Evolutionary conservation across 2,113 vertebrate species (phyloP).

Genomic region (Neotragus pygmaeus): DNA sequence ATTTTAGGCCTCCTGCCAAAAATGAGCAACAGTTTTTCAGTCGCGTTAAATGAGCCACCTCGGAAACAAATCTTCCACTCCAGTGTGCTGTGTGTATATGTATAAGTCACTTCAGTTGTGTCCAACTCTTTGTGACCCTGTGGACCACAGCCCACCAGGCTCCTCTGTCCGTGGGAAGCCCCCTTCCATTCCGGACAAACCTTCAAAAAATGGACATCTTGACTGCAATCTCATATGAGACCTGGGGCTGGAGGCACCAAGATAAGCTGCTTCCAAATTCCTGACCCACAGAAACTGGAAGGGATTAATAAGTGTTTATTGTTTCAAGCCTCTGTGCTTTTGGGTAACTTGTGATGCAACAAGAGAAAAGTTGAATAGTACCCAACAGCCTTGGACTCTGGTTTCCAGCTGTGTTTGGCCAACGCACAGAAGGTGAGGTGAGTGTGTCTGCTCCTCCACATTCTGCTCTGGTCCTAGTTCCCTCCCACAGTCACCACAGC

Average conservation of each 20-base stretch:
- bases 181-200: neutral
- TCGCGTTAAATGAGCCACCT: neutral
- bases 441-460: neutral
- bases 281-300: neutral
- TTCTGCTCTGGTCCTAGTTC: neutral
- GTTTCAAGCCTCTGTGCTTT: neutral
- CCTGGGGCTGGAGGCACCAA: neutral
- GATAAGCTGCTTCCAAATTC: neutral
- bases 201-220: neutral
- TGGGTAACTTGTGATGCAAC: neutral
- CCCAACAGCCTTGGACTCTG: neutral
- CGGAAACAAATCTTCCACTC: neutral
- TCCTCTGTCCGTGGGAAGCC: neutral
- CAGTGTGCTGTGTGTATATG: neutral
- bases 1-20: neutral
- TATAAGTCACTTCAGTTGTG: neutral
- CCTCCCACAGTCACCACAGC: neutral
- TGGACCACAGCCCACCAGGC: neutral
- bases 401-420: neutral
- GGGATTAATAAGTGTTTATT: neutral
- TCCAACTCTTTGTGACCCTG: neutral
- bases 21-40: neutral
- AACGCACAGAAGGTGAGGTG: neutral
- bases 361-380: neutral
- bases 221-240: neutral